Percentiles rank a stretch among this genome's conserved stretches.
Conservation (phyloP, 2,888 invertebrate genomes). For the Heteromurus nitidus region DNA sequence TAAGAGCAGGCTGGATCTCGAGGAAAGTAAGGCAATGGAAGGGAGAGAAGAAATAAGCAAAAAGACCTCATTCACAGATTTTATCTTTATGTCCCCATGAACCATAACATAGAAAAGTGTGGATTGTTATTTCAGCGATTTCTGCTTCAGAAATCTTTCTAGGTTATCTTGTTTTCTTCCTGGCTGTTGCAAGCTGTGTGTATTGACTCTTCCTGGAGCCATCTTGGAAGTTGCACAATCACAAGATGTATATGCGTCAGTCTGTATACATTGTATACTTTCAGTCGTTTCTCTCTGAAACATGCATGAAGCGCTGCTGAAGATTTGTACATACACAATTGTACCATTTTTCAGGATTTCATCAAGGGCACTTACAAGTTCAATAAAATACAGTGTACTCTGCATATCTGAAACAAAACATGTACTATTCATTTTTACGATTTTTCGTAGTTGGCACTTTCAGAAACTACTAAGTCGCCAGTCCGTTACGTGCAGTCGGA, state of each 20-base stretch:
- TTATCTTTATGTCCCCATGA: slow-evolving; percentile 64
- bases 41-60: background rate
- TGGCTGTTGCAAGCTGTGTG: too few relatives aligned
- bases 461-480: too few relatives aligned
- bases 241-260: too few relatives aligned
- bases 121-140: slow-evolving; percentile 52
- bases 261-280: too few relatives aligned
- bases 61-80: slow-evolving; percentile 54
- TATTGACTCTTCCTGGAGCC: too few relatives aligned
- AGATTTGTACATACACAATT: background rate
- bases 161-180: slow-evolving; percentile 18
- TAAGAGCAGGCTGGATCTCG: slow-evolving; percentile 19
- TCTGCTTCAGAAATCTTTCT: slow-evolving; percentile 42
- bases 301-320: too few relatives aligned
- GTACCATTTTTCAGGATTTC: slow-evolving; percentile 2
- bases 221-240: too few relatives aligned
- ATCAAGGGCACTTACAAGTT: background rate
- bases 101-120: slow-evolving; percentile 58
- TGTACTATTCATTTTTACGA: too few relatives aligned
- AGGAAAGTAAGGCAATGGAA: background rate
- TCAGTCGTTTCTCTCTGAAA: too few relatives aligned
- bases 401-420: too few relatives aligned
- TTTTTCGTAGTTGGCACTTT: too few relatives aligned
- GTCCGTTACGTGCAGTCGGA: too few relatives aligned
- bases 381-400: background rate